Base-by-base conservation (phyloP, 2,888 invertebrate species). In the Archips crataeganus region DNA sequence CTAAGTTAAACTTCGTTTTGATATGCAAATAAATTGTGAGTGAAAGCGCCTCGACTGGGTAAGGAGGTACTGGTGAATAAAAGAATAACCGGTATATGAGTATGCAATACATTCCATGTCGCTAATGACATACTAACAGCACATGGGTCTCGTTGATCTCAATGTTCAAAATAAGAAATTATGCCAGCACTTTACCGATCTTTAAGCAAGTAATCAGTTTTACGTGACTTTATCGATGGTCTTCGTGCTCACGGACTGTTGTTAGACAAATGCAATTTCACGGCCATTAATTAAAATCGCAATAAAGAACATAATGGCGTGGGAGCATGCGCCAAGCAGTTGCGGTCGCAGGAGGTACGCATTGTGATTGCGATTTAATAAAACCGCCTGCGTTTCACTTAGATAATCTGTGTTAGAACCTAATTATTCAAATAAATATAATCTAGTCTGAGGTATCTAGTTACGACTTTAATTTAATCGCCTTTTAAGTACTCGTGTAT, bases 1-100 rank as follows among this genome's bases (percentile, higher is more conserved):
- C 70, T 67, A 75, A 39, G 39, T 39, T 39, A 6, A 39, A 68
- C 74, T 69, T 77, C 73, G 72, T 70, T 75, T 67, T 59, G 59
- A 77, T 78, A 84, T 82, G 81, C 75, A 81, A 84, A 86, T 84
- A 79, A 78, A 79, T 71, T 77, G 77, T 77, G 79, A 87, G 89
- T 85, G 89, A 89, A 89, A 89, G 88, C 83, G 82, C 75, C 77
- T 76, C 77, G 76, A 73, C 68, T 65, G 70, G 69, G 51, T 51
- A 70, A 36, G 80, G 79, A 36, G 80, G 79, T 80, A 77, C 77
- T 81, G 70, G 77, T 81, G 77, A 82, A 85, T 82, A 81, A 84
- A 83, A 83, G 76, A 79, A 84, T 81, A 84, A 81, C 80, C 80
- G 81, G 82, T 82, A 79, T 79, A 68, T 75, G 75, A 75, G 78